A percentile compares a stretch with the other conserved stretches of the same genome.
Evolutionary conservation across 2,113 vertebrate species (phyloP).

Genomic region (Toxotes jaculatrix): DNA sequence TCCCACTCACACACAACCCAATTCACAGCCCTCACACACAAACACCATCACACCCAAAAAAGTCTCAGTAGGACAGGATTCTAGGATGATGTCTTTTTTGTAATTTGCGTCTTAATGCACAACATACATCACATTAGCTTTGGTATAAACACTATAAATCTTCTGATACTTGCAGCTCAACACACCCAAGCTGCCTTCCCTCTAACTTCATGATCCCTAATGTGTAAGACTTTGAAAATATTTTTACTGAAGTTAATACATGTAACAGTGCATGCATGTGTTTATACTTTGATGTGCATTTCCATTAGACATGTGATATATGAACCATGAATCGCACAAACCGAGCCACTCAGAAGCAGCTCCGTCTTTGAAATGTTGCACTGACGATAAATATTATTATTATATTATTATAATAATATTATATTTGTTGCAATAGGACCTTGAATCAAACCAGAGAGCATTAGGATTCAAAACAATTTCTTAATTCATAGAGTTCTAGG

Average conservation of each 20-base stretch:
- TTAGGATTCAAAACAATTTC: conserved; percentile 32
- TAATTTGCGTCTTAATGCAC: conserved; percentile 32
- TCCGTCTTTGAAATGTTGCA: conserved; percentile 25
- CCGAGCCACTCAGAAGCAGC: not conserved
- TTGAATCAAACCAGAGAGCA: conserved; percentile 32
- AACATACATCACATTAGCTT: conserved; percentile 44
- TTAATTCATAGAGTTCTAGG: conserved; percentile 44
- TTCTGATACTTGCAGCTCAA: conserved; percentile 5
- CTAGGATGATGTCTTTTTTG: conserved; percentile 11
- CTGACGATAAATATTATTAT: conserved; percentile 4
- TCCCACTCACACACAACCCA: not conserved
- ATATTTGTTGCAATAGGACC: conserved; percentile 6
- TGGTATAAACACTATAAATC: conserved; percentile 53
- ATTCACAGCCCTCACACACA: not conserved
- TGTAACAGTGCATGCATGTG: not conserved
- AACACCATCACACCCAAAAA: not conserved
- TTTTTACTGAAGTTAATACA: not conserved
- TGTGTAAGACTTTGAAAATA: conserved; percentile 2
- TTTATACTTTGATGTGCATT: conserved; percentile 9
- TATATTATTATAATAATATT: no score
- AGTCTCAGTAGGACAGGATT: not conserved
- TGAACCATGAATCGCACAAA: conserved; percentile 3
- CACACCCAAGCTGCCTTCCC: not conserved
- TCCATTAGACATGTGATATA: conserved; percentile 23
- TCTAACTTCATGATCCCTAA: conserved; percentile 24